Conservation (phyloP, 2,797 vertebrate genomes). For the Masticophis lateralis region DNA sequence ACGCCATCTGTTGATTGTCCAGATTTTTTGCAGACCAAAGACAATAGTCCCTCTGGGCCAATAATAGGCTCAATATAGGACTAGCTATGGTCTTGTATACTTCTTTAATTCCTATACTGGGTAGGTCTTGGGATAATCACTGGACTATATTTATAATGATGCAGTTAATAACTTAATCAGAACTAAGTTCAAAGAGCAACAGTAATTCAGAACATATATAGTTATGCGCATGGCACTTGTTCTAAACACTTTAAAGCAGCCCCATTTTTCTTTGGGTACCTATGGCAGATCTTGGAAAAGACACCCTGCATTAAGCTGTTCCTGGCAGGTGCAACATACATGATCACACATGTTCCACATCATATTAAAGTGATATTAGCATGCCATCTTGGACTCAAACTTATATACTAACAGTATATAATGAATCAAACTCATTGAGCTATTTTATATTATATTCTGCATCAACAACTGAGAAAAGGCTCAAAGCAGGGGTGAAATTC, state of each 20-base stretch:
- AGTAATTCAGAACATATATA: background rate
- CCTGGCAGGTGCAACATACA: background rate
- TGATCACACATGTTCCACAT: background rate
- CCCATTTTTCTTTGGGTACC: background rate
- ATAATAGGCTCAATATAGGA: background rate
- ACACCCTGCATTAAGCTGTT: background rate
- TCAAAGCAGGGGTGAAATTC: background rate
- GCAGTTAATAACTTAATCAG: background rate
- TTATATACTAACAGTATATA: background rate
- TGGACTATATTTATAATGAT: background rate
- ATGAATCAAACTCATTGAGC: background rate
- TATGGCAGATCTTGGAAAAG: background rate
- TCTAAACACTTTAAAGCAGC: background rate
- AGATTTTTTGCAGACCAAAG: background rate
- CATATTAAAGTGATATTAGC: background rate
- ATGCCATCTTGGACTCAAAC: background rate
- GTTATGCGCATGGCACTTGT: background rate
- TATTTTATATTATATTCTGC: background rate
- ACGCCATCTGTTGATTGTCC: background rate
- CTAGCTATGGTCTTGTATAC: background rate
- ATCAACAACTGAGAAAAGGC: background rate
- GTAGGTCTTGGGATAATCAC: background rate
- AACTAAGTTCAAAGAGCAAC: background rate
- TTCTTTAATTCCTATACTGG: background rate
- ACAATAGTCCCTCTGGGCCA: background rate